Evolutionary conservation across 1,140 invertebrate genomes (phyloP).

Genomic region (Heliconius nattereri): DNA sequence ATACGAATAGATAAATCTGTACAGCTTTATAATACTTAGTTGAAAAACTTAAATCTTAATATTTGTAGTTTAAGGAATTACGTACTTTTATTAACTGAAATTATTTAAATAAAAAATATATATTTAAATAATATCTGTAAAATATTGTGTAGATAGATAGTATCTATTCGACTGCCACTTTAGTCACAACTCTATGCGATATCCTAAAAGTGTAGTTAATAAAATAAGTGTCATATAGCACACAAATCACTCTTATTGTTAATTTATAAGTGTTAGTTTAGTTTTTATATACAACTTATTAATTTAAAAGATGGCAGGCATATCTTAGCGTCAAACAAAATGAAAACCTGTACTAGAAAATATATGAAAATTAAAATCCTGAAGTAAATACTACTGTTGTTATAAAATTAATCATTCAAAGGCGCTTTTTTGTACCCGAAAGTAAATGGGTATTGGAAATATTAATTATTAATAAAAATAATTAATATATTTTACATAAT

Average conservation of each 20-base stretch:
- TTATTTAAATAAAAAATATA: slow-evolving; percentile 28
- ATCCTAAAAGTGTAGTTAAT: slow-evolving; percentile 9
- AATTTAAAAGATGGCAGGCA: background rate
- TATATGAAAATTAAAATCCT: background rate
- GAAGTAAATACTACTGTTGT: background rate
- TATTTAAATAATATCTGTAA: background rate
- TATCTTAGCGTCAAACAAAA: background rate
- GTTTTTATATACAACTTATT: background rate
- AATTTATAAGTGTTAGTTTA: background rate
- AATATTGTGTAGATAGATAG: slow-evolving; percentile 25
- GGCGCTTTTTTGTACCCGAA: background rate
- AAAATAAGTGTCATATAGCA: slow-evolving; percentile 25
- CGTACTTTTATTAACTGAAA: slow-evolving; percentile 33
- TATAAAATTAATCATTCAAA: background rate
- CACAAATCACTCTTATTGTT: slow-evolving; percentile 21
- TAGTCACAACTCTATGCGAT: slow-evolving; percentile 36
- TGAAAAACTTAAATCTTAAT: slow-evolving; percentile 25
- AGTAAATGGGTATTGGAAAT: background rate
- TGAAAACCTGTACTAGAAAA: background rate
- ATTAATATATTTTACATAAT: slow-evolving; percentile 8
- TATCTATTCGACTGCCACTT: slow-evolving; percentile 35
- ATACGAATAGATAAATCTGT: slow-evolving; percentile 28
- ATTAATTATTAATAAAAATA: background rate
- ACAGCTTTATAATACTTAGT: slow-evolving; percentile 37
- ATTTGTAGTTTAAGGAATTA: slow-evolving; percentile 27